Conservation (phyloP, 2,888 invertebrate genomes). For the Clivina fossor region DNA sequence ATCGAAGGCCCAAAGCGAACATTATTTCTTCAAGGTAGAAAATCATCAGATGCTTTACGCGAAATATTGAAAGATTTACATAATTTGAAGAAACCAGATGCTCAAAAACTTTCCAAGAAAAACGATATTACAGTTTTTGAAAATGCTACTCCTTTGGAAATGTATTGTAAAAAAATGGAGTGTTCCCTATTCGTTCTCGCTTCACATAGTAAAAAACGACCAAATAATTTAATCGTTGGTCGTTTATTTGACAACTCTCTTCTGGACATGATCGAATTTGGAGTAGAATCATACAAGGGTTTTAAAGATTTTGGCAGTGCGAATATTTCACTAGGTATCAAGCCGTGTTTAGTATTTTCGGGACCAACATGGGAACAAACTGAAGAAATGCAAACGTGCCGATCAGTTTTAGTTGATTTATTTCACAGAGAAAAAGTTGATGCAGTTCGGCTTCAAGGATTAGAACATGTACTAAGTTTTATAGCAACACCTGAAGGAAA, state of each 20-base stretch:
- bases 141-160: constrained; percentile 79
- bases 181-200: constrained; percentile 88
- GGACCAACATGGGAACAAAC: constrained; percentile 88
- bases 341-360: constrained; percentile 89
- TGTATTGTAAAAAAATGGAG: constrained; percentile 78
- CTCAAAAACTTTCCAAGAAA: constrained; percentile 72
- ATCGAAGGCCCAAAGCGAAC: constrained; percentile 85
- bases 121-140: constrained; percentile 94
- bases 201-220: constrained; percentile 92
- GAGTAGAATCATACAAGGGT: constrained; percentile 79
- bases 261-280: constrained; percentile 95
- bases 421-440: constrained; percentile 83
- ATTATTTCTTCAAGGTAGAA: constrained; percentile 83
- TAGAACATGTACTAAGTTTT: constrained; percentile 92
- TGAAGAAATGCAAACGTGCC: constrained; percentile 78
- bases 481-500: constrained; percentile 77
- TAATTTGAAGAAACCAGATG: constrained; percentile 83
- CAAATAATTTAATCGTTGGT: constrained; percentile 87
- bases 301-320: constrained; percentile 78
- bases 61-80: constrained; percentile 83
- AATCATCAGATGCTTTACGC: constrained; percentile 69
- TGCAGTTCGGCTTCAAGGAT: constrained; percentile 83
- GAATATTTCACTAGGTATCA: constrained; percentile 67
- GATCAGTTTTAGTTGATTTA: constrained; percentile 88
- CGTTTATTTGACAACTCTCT: constrained; percentile 87